Conservation (phyloP, 2,888 invertebrate genomes). For the Lepetodrilus schrolli region DNA sequence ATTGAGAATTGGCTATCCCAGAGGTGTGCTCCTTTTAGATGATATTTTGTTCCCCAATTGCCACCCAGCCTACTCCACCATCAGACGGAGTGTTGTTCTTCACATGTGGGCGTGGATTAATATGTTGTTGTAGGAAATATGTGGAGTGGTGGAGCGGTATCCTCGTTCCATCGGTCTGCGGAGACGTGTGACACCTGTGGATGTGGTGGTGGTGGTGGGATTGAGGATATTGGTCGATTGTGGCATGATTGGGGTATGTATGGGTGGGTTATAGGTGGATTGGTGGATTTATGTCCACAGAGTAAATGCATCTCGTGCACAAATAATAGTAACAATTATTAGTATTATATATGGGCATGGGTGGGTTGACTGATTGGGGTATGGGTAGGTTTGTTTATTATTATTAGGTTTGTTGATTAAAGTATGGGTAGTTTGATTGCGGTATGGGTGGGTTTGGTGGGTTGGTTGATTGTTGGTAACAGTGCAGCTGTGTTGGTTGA, state of each 20-base stretch:
- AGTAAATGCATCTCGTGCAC: background rate
- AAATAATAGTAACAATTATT: background rate
- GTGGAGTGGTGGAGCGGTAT: background rate
- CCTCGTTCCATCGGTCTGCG: background rate
- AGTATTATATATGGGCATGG: background rate
- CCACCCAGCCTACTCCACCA: background rate
- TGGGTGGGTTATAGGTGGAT: background rate
- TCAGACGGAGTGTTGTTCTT: slow-evolving; percentile 6
- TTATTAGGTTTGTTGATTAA: too few species aligned
- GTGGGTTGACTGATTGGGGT: background rate
- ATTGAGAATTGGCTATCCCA: background rate
- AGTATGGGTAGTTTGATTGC: too few species aligned
- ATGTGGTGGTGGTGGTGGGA: background rate
- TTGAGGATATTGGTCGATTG: background rate
- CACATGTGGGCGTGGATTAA: background rate
- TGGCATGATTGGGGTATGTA: background rate
- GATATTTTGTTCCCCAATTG: background rate
- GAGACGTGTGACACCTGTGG: background rate
- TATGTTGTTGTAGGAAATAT: slow-evolving; percentile 23
- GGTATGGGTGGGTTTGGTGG: too few species aligned
- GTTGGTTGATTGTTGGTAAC: too few species aligned
- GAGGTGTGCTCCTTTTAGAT: background rate
- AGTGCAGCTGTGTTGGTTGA: too few species aligned
- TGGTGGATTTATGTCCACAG: background rate
- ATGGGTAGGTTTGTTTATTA: background rate